Percentiles rank a stretch among this genome's conserved stretches.
Conservation (phyloP, 2,888 invertebrate genomes). For the Leuctra nigra region DNA sequence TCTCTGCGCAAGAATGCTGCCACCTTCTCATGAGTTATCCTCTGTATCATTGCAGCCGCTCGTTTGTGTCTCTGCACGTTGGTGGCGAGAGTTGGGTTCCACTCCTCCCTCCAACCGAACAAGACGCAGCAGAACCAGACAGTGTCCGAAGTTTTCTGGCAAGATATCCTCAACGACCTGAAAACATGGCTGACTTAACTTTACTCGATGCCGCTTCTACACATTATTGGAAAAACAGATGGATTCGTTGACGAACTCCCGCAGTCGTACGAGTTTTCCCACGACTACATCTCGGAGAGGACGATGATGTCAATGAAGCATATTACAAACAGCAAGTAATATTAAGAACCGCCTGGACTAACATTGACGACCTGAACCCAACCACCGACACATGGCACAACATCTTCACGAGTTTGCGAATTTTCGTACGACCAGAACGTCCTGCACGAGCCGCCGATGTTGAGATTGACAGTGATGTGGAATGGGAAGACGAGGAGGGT, state of each 20-base stretch:
- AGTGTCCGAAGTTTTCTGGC: background rate
- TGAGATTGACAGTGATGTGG: background rate
- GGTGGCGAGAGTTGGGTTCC: background rate
- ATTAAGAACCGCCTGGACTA: background rate
- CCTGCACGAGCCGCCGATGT: too few relatives aligned
- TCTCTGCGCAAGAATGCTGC: constrained; percentile 24
- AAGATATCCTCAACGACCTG: background rate
- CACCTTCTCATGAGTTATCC: constrained; percentile 19
- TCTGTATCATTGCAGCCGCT: background rate
- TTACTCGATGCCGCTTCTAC: background rate
- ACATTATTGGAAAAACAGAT: background rate
- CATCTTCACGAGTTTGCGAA: too few relatives aligned
- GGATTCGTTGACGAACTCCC: background rate
- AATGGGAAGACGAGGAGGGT: background rate
- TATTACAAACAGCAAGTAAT: background rate
- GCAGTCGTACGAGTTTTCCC: background rate
- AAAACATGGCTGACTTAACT: background rate
- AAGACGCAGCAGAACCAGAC: background rate
- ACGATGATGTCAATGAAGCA: background rate
- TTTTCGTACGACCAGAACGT: too few relatives aligned
- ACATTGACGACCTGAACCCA: background rate
- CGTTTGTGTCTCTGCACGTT: constrained; percentile 1
- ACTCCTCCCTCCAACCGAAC: background rate
- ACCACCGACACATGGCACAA: too few relatives aligned
- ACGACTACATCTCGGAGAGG: background rate